Evolutionary conservation across 2,113 vertebrate species (phyloP).

Genomic region (Numida meleagris): DNA sequence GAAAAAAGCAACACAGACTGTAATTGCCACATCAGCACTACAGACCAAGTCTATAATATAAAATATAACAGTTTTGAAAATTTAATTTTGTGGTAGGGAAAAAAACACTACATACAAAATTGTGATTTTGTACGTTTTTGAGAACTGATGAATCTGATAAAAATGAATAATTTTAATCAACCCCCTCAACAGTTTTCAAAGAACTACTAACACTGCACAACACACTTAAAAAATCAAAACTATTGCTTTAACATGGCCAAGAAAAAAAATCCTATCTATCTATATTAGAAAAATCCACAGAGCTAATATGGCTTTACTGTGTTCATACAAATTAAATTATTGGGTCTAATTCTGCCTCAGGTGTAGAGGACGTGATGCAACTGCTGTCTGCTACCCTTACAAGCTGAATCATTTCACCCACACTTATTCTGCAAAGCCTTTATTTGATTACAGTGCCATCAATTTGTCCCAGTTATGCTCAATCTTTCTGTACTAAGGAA

Average conservation of each 20-base stretch:
- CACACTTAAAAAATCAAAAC: not conserved
- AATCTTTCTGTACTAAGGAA: not conserved
- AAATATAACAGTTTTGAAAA: not conserved
- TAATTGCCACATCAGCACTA: not conserved
- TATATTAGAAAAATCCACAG: not conserved
- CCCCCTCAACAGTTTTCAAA: not conserved
- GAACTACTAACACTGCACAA: not conserved
- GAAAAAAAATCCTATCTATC: too few relatives aligned
- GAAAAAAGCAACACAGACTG: not conserved
- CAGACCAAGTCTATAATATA: not conserved
- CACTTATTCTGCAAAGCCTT: not conserved
- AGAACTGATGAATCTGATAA: not conserved
- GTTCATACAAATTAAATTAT: not conserved
- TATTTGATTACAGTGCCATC: not conserved
- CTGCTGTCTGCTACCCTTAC: not conserved
- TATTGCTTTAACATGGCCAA: not conserved
- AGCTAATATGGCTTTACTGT: not conserved
- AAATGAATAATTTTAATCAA: not conserved
- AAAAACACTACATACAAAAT: not conserved
- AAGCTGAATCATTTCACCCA: not conserved
- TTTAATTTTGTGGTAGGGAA: not conserved
- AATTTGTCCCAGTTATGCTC: not conserved
- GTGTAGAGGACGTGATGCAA: not conserved
- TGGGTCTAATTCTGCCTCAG: not conserved
- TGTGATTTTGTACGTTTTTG: not conserved